Base-by-base conservation (phyloP, 2,113 vertebrate species). In the Morphnarchus princeps region DNA sequence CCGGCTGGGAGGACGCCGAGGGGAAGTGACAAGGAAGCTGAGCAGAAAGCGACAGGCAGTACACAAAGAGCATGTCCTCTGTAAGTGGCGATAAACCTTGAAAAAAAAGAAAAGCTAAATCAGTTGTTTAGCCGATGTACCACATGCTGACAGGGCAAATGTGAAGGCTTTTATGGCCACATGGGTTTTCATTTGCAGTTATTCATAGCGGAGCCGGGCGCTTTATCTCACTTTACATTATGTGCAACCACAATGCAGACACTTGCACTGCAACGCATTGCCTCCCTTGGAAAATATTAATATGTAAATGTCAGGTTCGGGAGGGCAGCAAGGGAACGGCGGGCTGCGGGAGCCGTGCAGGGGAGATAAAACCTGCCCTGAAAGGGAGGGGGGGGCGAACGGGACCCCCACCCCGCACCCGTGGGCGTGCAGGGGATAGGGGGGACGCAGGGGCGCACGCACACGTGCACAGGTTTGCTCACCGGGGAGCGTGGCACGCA, bases 161-260 rank as follows among this genome's bases (percentile, higher is more conserved):
- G 97, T 72, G 80, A 70, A 94, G 97, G 96, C 98, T 97, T 98
- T 97, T 97, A 95, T 83, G 94, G 97, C 97, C 97, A 95, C 97
- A 65, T 88, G 76, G 97, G 96, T 93, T 97, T 92, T 92, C 97
- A 96, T 98, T 96, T 96, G 98, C 90, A 96, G 90, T 94, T 96
- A 97, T 98, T 98, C 98, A 97, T 91, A 95, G 96, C 73, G 87
- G 97, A 96, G 97, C 97, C 28, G 18, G 91, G 96, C 82, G 95
- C 97, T 98, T 98, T 98, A 98, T 98, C 98, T 98, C 94, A 88
- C 95, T 97, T 97, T 94, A 85, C 98, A 92, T 96, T 96, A 97
- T 96, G 96, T 84, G 97, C 97, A 96, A 97, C 98, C 98, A 97
- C 92, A 95, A 97, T 93, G 96, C 97, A 97, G 97, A 96, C 97